Percentiles rank a stretch among this genome's conserved stretches.
phyloP scores from a whole-genome alignment of 2,113 vertebrate genomes.

The Pyrgilauda ruficollis region DNA sequence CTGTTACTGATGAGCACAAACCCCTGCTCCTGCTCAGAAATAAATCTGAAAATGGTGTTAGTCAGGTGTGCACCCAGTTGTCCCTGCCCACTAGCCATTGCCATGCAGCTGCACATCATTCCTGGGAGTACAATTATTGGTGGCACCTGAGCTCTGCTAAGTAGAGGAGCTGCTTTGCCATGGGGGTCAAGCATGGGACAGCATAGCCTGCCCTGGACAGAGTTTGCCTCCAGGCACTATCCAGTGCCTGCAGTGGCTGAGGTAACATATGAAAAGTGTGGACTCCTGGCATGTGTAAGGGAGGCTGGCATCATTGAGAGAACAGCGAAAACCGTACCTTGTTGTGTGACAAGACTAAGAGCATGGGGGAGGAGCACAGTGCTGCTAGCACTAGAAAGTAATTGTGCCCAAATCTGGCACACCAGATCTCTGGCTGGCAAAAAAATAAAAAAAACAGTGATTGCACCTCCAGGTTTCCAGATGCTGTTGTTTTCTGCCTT shows the following conservation, averaged over 20 bases:
- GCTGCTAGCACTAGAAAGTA: not conserved
- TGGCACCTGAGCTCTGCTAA: not conserved
- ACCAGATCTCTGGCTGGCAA: not conserved
- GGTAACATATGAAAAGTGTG: not conserved
- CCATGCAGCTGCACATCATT: not conserved
- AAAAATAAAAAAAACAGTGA: not conserved
- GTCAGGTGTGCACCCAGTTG: not conserved
- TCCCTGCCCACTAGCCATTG: not conserved
- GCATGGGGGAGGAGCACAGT: not conserved
- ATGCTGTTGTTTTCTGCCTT: not conserved
- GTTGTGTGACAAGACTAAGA: not conserved
- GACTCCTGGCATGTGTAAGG: not conserved
- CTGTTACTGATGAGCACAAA: not conserved
- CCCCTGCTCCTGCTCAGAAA: not conserved
- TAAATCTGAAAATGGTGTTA: not conserved
- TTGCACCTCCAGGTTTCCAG: not conserved
- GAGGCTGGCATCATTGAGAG: not conserved
- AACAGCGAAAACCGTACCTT: not conserved
- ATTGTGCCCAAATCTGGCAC: not conserved
- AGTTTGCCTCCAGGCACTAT: not conserved
- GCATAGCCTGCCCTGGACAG: not conserved
- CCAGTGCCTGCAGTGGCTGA: not conserved
- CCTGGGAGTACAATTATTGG: not conserved
- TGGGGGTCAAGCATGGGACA: accelerated
- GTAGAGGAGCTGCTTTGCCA: not conserved